Evolutionary conservation across 1,140 invertebrate genomes (phyloP).

Genomic region (Whitmania pigra): DNA sequence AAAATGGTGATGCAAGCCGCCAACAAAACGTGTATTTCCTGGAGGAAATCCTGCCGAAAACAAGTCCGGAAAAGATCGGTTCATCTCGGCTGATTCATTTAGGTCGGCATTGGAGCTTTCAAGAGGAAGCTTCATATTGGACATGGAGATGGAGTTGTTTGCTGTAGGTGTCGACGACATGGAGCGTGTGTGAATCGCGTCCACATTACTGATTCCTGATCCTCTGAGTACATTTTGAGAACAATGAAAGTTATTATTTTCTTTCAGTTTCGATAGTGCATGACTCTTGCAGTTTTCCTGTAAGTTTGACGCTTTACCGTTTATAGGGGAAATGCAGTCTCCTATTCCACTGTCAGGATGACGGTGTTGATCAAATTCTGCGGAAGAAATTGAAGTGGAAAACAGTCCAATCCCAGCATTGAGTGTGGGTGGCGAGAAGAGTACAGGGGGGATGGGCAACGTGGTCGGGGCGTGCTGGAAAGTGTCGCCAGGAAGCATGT

Average conservation of each 20-base stretch:
- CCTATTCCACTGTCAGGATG: slow-evolving; percentile 4
- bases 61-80: no score
- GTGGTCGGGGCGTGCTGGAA: not conserved
- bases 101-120: not conserved
- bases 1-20: slow-evolving; percentile 1
- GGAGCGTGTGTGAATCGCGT: not conserved
- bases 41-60: not conserved
- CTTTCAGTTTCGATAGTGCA: not conserved
- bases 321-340: not conserved
- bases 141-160: not conserved
- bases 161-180: not conserved
- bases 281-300: not conserved
- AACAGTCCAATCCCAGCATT: not conserved
- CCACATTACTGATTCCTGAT: not conserved
- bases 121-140: slow-evolving; percentile 3
- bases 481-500: slow-evolving; percentile 4
- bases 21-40: not conserved
- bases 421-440: slow-evolving; percentile 1
- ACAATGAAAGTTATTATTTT: not conserved
- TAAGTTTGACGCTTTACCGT: slow-evolving; percentile 3
- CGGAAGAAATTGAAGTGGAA: not conserved
- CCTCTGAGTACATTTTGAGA: not conserved
- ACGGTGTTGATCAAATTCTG: not conserved
- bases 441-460: not conserved
- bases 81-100: no score